These are phyloP conservation scores for Diadegma fenestrale DNA, from an alignment of 2,888 invertebrate genomes.

Conservation along the genomic window DNA sequence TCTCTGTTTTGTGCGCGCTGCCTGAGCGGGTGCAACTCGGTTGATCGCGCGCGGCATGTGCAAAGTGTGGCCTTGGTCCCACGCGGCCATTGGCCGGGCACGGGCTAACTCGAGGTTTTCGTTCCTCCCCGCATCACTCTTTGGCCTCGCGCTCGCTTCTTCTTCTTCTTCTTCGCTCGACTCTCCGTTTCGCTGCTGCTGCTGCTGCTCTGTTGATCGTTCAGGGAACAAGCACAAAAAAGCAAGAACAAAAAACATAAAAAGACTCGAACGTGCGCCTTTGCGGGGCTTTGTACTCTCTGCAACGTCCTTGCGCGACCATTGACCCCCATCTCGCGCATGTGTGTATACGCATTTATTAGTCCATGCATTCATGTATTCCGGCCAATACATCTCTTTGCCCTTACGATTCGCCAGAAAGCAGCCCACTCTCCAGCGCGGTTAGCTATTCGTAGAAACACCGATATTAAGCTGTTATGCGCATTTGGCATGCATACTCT, in stretches of 20 bases:
- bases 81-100: conserved; percentile 82
- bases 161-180: conserved; percentile 36
- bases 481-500: conserved; percentile 67
- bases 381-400: conserved; percentile 70
- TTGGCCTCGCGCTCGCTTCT: not conserved
- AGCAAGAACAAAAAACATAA: conserved; percentile 34
- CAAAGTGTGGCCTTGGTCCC: conserved; percentile 82
- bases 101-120: conserved; percentile 75
- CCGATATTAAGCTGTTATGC: conserved; percentile 58
- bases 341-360: conserved; percentile 15
- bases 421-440: conserved; percentile 43
- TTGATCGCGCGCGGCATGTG: conserved; percentile 72
- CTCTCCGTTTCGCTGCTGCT: conserved; percentile 24
- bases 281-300: conserved; percentile 69
- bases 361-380: conserved; percentile 11
- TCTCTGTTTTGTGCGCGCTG: conserved; percentile 21
- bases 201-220: conserved; percentile 34
- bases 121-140: conserved; percentile 65
- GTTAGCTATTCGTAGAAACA: conserved; percentile 50
- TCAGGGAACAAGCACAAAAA: conserved; percentile 31
- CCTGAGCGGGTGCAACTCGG: conserved; percentile 57
- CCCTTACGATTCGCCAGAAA: conserved; percentile 70
- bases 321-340: conserved; percentile 77
- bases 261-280: conserved; percentile 61
- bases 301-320: conserved; percentile 82